Evolutionary conservation across 2,797 vertebrate species (phyloP), one percentile per base, ranked within the genome.

Genomic region (Poecilia picta): DNA sequence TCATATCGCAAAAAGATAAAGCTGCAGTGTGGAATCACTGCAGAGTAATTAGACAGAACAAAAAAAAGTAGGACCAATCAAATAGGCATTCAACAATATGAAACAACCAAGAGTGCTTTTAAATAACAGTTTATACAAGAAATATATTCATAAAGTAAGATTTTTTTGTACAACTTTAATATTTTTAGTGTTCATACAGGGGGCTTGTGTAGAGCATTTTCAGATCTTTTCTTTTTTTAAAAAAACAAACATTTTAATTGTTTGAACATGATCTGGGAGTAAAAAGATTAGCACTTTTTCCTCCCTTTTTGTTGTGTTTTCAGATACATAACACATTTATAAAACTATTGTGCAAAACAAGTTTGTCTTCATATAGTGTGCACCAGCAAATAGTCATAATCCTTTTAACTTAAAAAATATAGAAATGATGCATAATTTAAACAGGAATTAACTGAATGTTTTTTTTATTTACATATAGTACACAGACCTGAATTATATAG

Each of bases 271-370:
- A 97, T 96, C 95, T 96, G 95, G 93, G 93, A 95, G 93, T 94
- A 93, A 95, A 96, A 95, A 92, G 86, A 89, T 82, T 91, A 84
- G 89, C 82, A 80, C 89, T 89, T 87, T 85, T 85, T 83, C 79
- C 73, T 92, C 78, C 90, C 86, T 83, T 93, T 93, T 88, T 90
- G 59, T 79, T 88, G 81, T 81, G 23, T 88, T 91, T 96, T 96
- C 96, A 95, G 97, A 96, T 97, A 98, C 97, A 98, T 98, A 98
- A 98, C 97, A 96, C 95, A 97, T 95, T 95, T 96, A 98, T 97
- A 96, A 96, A 96, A 96, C 94, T 96, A 95, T 97, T 98, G 97
- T 99, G 98, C 98, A 99, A 99, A 98, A 98, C 95, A 95, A 94
- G 94, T 95, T 94, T 90, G 95, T 96, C 93, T 95, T 96, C 94